Percentiles rank a stretch among this genome's conserved stretches.
Conservation (phyloP, 92 coral and sea anemone species). For the Parazoanthus swiftii region DNA sequence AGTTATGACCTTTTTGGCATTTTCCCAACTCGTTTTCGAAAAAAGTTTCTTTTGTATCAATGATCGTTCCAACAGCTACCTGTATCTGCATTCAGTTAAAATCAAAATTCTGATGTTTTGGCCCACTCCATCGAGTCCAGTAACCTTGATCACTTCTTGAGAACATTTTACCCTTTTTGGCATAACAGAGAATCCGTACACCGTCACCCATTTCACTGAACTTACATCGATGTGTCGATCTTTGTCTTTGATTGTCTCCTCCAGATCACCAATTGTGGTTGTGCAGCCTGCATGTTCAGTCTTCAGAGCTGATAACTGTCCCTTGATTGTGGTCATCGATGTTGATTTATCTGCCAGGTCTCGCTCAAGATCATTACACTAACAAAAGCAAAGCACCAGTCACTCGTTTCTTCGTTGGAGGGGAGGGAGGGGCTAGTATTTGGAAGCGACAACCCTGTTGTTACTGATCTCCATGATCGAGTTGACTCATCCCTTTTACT, state of each 20-base stretch:
- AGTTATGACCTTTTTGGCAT: no score
- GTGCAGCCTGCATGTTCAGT: slow-evolving; percentile 81
- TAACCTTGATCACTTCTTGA: neutral
- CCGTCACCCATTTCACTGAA: neutral
- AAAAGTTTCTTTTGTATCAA: no score
- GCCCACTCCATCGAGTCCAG: no score
- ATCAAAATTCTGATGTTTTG: no score
- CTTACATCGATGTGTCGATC: slow-evolving; percentile 71
- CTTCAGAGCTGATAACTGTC: slow-evolving; percentile 70
- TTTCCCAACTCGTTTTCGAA: no score
- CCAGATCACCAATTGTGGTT: slow-evolving; percentile 74
- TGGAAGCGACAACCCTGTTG: neutral
- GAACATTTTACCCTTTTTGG: neutral
- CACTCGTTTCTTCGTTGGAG: neutral
- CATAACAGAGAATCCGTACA: no score
- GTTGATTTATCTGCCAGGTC: slow-evolving; percentile 79
- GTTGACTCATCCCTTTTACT: no score
- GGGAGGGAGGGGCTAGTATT: no score
- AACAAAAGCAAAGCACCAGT: neutral
- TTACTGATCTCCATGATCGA: neutral
- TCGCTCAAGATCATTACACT: slow-evolving; percentile 86
- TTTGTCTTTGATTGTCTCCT: slow-evolving; percentile 83
- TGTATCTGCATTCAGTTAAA: no score
- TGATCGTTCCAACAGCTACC: no score
- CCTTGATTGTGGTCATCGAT: slow-evolving; percentile 62